Evolutionary conservation across 2,797 vertebrate species (phyloP).

Genomic region (Sebastiscus albofasciatus): DNA sequence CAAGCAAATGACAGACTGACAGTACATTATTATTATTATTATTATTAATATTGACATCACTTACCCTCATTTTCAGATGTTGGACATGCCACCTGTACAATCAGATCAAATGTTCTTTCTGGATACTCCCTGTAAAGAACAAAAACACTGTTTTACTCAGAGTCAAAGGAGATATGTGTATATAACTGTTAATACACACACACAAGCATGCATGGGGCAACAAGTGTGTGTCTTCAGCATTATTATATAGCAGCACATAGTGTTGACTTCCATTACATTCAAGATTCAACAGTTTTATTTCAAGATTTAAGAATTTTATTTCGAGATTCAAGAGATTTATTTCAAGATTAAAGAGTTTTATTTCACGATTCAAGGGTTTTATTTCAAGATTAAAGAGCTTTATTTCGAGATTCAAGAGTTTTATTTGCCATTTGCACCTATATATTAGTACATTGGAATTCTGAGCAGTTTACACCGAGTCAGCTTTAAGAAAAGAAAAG

Average conservation of each 20-base stretch:
- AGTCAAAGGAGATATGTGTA: neutral
- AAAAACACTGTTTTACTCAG: constrained; percentile 17
- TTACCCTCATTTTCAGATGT: constrained; percentile 92
- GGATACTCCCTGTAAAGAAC: constrained; percentile 89
- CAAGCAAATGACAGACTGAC: neutral
- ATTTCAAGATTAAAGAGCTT: too few relatives aligned
- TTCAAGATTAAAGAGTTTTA: too few relatives aligned
- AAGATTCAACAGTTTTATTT: too few relatives aligned
- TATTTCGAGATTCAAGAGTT: too few relatives aligned
- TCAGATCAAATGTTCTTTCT: constrained; percentile 95
- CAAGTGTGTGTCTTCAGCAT: constrained; percentile 16
- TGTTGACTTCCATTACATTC: neutral
- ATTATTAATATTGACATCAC: constrained; percentile 16
- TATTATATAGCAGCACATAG: neutral
- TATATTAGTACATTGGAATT: too few relatives aligned
- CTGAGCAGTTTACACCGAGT: too few relatives aligned
- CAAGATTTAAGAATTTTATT: too few relatives aligned
- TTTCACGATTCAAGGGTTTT: too few relatives aligned
- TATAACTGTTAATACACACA: neutral
- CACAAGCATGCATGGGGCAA: constrained; percentile 3
- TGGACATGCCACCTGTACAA: constrained; percentile 93
- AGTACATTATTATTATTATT: neutral
- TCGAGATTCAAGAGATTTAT: too few relatives aligned
- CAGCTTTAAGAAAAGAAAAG: too few relatives aligned
- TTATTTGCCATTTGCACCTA: too few relatives aligned